phyloP scores from a whole-genome alignment of 2,888 invertebrate genomes.

The Pycnomerus fuliginosus region DNA sequence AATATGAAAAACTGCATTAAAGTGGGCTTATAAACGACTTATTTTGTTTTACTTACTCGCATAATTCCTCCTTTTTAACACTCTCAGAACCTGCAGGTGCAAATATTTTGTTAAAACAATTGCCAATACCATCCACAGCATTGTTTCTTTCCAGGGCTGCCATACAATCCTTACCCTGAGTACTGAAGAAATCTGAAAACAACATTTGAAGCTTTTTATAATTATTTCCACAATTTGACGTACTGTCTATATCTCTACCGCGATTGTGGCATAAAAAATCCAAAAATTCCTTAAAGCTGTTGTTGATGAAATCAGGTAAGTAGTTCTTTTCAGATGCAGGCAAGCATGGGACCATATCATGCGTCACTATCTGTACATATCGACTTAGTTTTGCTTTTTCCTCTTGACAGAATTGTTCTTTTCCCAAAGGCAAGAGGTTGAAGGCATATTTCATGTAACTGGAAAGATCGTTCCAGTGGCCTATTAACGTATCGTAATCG shows the following conservation, averaged over 20 bases:
- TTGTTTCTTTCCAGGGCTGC: not conserved
- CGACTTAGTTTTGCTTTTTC: not conserved
- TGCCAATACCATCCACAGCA: constrained; percentile 5
- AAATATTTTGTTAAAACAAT: constrained; percentile 13
- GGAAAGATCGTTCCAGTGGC: constrained; percentile 1
- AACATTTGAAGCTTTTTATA: not conserved
- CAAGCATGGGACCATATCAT: constrained; percentile 5
- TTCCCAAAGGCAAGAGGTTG: not conserved
- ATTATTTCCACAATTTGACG: not conserved
- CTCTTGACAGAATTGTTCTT: constrained; percentile 5
- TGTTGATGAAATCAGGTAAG: constrained; percentile 6
- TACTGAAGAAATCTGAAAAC: constrained; percentile 16
- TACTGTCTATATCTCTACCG: constrained; percentile 13
- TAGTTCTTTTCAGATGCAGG: constrained; percentile 1
- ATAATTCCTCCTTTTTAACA: constrained; percentile 9
- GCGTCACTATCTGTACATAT: constrained; percentile 1
- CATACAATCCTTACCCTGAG: constrained; percentile 10
- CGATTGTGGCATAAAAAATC: constrained; percentile 10
- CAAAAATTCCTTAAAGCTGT: constrained; percentile 6
- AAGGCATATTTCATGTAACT: not conserved
- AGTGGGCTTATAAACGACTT: no score
- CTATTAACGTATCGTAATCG: not conserved
- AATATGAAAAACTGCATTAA: no score
- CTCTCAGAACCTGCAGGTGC: constrained; percentile 1
- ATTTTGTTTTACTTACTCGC: no score